These are phyloP conservation scores for Zaprionus capensis DNA, from an alignment of 1,140 invertebrate species.

Conservation along the genomic window DNA sequence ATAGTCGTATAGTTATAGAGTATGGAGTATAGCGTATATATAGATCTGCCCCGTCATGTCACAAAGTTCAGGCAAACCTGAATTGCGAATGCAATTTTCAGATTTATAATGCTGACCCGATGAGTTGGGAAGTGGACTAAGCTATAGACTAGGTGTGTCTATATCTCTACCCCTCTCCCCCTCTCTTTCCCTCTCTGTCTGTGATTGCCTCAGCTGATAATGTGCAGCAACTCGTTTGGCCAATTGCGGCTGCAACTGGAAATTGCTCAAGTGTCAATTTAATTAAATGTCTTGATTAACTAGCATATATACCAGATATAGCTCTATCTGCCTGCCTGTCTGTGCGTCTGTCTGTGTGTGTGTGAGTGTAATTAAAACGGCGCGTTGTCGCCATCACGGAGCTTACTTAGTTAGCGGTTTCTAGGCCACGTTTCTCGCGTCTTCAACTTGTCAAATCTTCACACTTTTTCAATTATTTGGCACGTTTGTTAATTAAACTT, in stretches of 20 bases:
- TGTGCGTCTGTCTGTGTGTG: not conserved
- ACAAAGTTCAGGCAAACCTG: not conserved
- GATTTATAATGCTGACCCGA: conserved; percentile 18
- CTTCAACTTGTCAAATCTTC: conserved; percentile 84
- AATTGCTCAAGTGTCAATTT: conserved; percentile 70
- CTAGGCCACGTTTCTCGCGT: conserved; percentile 65
- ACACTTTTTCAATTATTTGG: conserved; percentile 84
- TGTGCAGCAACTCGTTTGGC: conserved; percentile 3
- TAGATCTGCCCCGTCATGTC: conserved; percentile 1
- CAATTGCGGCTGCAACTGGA: conserved; percentile 39
- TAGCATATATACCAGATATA: conserved; percentile 12
- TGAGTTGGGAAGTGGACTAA: conserved; percentile 13
- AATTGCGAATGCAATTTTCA: conserved; percentile 16
- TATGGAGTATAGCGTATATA: not conserved
- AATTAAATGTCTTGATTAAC: conserved; percentile 64
- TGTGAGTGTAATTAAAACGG: conserved; percentile 34
- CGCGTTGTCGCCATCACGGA: conserved; percentile 33
- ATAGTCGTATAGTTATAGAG: conserved; percentile 13
- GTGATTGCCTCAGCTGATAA: conserved; percentile 3
- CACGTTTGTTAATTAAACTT: conserved; percentile 83
- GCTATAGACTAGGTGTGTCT: not conserved
- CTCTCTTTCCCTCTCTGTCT: not conserved
- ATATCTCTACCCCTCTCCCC: not conserved
- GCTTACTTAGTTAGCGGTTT: conserved; percentile 47
- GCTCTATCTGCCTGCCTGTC: not conserved